These are phyloP conservation scores for Pangasius djambal DNA, from an alignment of 2,797 vertebrate species.

Conservation along the genomic window DNA sequence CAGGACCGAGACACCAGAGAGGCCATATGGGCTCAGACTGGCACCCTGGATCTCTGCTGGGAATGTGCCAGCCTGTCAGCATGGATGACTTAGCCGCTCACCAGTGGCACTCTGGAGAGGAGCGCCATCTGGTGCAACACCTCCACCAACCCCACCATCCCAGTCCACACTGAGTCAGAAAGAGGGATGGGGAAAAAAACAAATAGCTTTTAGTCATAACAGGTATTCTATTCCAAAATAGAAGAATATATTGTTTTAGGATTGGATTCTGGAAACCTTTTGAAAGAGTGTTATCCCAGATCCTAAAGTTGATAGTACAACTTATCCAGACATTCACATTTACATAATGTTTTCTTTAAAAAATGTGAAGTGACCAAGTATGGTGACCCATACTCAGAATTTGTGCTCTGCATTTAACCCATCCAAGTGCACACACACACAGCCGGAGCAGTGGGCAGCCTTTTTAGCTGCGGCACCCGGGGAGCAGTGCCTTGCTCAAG, in stretches of 20 bases:
- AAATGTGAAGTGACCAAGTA: too few species aligned
- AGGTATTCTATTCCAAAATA: not conserved
- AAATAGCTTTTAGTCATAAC: not conserved
- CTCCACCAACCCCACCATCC: constrained; percentile 46
- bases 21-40: constrained; percentile 59
- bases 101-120: constrained; percentile 66
- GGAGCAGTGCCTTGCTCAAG: too few species aligned
- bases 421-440: too few species aligned
- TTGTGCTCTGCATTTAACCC: too few species aligned
- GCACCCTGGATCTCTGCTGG: constrained; percentile 62
- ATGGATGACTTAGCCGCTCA: constrained; percentile 68
- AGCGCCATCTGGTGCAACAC: constrained; percentile 73
- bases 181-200: not conserved
- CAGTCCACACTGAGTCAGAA: constrained; percentile 1
- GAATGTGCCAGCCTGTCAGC: constrained; percentile 65
- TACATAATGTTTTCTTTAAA: not conserved
- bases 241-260: not conserved
- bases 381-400: too few species aligned
- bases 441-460: too few species aligned
- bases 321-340: not conserved
- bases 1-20: constrained; percentile 63
- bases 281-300: not conserved
- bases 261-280: not conserved
- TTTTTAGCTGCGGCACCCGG: too few species aligned
- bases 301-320: not conserved